These are phyloP conservation scores for Sabatieria punctata DNA, from an alignment of 2,888 invertebrate genomes.

Conservation along the genomic window DNA sequence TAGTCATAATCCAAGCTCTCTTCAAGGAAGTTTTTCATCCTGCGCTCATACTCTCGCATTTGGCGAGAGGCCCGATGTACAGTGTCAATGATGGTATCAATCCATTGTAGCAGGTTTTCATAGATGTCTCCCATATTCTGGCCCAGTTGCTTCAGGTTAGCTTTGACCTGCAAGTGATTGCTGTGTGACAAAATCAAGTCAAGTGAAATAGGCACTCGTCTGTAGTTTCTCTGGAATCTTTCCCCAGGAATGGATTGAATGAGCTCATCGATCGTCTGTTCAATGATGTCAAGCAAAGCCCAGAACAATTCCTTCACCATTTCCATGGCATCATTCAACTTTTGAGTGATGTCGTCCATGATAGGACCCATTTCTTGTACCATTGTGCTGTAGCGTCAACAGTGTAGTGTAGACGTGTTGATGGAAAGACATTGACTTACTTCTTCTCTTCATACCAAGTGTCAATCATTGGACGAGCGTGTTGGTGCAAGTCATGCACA, in stretches of 20 bases:
- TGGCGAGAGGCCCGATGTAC: too few relatives aligned
- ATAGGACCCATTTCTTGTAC: background rate
- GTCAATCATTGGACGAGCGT: background rate
- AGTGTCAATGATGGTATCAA: too few relatives aligned
- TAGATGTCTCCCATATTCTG: too few relatives aligned
- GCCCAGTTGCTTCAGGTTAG: too few relatives aligned
- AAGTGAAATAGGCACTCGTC: too few relatives aligned
- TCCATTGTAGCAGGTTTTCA: too few relatives aligned
- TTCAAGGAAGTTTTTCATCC: too few relatives aligned
- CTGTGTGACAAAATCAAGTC: too few relatives aligned
- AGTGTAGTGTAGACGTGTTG: background rate
- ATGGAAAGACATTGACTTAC: background rate
- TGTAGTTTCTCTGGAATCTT: too few relatives aligned
- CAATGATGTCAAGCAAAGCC: background rate
- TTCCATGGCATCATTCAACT: background rate
- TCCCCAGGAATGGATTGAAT: constrained; percentile 53
- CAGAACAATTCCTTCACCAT: background rate
- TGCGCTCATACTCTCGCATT: too few relatives aligned
- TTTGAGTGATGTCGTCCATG: background rate
- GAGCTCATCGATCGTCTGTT: background rate
- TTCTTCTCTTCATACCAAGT: background rate
- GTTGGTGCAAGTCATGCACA: background rate
- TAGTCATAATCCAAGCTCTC: too few relatives aligned
- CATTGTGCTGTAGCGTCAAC: background rate
- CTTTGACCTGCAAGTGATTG: too few relatives aligned